phyloP scores from a whole-genome alignment of 2,113 vertebrate species.

The Boulengeromyrus knoepffleri region DNA sequence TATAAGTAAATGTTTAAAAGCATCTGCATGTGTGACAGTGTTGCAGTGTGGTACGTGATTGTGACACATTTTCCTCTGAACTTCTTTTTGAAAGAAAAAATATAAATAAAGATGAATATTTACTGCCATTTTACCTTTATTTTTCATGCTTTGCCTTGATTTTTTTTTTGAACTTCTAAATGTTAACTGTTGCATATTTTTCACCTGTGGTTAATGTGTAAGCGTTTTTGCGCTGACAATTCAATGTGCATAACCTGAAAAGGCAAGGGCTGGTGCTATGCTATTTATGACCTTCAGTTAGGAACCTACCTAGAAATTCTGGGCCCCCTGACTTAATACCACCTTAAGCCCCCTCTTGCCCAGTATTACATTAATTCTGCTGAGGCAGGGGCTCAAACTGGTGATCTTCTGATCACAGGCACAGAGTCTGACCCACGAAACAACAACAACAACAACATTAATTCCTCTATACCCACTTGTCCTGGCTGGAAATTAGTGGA shows the following conservation, averaged over 20 bases:
- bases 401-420: not conserved
- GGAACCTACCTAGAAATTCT: not conserved
- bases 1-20: conserved; percentile 45
- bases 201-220: not conserved
- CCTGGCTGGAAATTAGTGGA: not conserved
- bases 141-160: not conserved
- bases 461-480: not conserved
- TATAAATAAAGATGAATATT: conserved; percentile 28
- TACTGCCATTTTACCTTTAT: conserved; percentile 17
- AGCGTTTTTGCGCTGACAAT: not conserved
- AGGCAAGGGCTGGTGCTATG: not conserved
- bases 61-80: conserved; percentile 12
- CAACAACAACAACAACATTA: not conserved
- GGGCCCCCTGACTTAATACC: not conserved
- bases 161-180: not conserved
- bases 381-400: not conserved
- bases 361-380: not conserved
- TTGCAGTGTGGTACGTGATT: conserved; percentile 28
- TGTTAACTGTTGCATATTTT: not conserved
- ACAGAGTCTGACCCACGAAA: not conserved
- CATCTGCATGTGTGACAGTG: conserved; percentile 34
- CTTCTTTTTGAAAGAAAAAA: conserved; percentile 23
- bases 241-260: not conserved
- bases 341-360: not conserved
- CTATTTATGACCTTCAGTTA: not conserved